Evolutionary conservation across 1,140 invertebrate species (phyloP), one percentile per base, ranked within the genome.

Genomic region (Pemphigus obesinymphae): DNA sequence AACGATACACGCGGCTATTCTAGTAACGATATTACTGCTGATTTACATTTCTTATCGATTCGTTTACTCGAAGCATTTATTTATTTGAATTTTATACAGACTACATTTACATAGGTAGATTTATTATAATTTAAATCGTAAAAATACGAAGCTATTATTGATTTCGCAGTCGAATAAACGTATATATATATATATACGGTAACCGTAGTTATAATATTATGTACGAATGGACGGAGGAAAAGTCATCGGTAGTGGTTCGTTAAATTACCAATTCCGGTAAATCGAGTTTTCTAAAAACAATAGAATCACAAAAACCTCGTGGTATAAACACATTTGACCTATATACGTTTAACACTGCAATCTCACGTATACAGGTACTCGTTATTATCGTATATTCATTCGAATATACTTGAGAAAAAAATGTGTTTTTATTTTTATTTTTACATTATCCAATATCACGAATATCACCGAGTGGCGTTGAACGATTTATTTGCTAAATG

Each of bases 91-190:
- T 73, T 48, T 73, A 73, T 73, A n/a, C 70, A 3, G 26, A 48
- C 15, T 17, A 2, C 6, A 73, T 73, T 73, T 50, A 48, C 45
- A 73, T 73, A 29, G 43, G 45, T 48, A 50, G 70, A 73, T 73
- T 73, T 73, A 73, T 73, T 73, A 73, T 73, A 73, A 73, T 50
- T 50, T 50, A 48, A 73, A 45, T 50, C 70, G 29, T 50, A 31
- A 50, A 72, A 72, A 72, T 50, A 50, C 26, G 26, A 50, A 23
- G n/a, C 70, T 73, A 31, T 48, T 50, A 73, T 73, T 73, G 43
- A 73, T 73, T 73, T 50, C 50, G 6, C 15, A 31, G 45, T 73
- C 17, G 4, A 68, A 68, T 68, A 68, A 43, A 68, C 37, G 66
- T 13, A 37, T 53, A 53, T 50, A 50, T 20, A 20, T 20, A 50